phyloP scores from a whole-genome alignment of 2,888 invertebrate genomes.

The Caprella mutica region DNA sequence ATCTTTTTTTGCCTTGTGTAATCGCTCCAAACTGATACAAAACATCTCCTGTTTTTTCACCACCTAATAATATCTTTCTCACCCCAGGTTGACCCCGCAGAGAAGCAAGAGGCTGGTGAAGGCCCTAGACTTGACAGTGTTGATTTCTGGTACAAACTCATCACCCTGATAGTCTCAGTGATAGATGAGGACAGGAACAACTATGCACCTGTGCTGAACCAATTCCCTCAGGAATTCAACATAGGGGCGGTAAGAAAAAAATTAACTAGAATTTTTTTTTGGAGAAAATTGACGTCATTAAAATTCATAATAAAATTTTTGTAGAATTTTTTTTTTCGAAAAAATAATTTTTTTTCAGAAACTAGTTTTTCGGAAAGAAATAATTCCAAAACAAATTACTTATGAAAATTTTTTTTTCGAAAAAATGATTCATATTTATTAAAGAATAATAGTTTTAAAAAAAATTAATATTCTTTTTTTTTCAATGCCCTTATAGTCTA shows the following conservation, averaged over 20 bases:
- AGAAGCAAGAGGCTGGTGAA: slow-evolving; percentile 68
- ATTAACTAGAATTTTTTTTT: too few relatives aligned
- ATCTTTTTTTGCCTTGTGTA: too few relatives aligned
- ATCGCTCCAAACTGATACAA: too few relatives aligned
- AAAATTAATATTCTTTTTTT: background rate
- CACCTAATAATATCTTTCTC: too few relatives aligned
- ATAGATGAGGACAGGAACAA: slow-evolving; percentile 98
- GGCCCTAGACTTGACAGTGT: slow-evolving; percentile 72
- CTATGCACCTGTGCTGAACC: slow-evolving; percentile 94
- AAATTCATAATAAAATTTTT: too few relatives aligned
- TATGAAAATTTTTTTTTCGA: background rate
- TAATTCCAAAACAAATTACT: background rate
- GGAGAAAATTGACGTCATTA: too few relatives aligned
- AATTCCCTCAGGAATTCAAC: slow-evolving; percentile 97
- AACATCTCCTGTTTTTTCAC: too few relatives aligned
- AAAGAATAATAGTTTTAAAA: background rate
- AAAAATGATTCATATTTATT: background rate
- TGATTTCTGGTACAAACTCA: slow-evolving; percentile 96
- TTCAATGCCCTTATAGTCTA: too few relatives aligned
- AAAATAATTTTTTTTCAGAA: background rate
- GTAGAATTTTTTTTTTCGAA: too few relatives aligned
- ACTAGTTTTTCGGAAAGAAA: background rate
- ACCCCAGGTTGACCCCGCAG: slow-evolving; percentile 69
- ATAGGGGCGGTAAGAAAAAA: slow-evolving; percentile 76
- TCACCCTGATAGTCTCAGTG: slow-evolving; percentile 91